phyloP scores from a whole-genome alignment of 2,113 vertebrate species.

The Gymnocephalus cernua region DNA sequence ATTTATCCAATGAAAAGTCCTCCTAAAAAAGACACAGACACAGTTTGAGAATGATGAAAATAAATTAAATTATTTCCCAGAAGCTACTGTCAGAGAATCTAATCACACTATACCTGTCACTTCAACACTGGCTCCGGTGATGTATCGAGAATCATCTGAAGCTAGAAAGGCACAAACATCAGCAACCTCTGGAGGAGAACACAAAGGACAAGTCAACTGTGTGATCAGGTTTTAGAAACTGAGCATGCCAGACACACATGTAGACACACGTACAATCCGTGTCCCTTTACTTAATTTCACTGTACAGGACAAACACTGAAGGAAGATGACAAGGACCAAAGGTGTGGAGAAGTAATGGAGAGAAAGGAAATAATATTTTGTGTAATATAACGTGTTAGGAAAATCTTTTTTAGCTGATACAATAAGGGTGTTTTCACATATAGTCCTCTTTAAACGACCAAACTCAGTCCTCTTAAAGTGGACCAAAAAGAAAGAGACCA shows the following conservation, averaged over 20 bases:
- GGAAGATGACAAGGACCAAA: not conserved
- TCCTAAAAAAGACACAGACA: slow-evolving; percentile 65
- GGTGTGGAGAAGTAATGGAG: not conserved
- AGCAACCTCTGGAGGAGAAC: slow-evolving; percentile 85
- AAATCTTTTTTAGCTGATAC: not conserved
- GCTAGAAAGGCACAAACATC: slow-evolving; percentile 90
- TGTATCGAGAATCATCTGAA: slow-evolving; percentile 90
- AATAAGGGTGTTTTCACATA: too few species aligned
- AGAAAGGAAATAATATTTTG: not conserved
- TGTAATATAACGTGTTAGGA: not conserved
- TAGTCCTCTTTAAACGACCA: too few species aligned
- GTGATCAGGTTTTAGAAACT: not conserved
- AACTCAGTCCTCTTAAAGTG: too few species aligned
- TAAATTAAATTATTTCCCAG: not conserved
- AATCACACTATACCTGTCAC: slow-evolving; percentile 82
- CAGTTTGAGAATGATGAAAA: not conserved
- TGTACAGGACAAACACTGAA: not conserved
- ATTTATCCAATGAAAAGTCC: slow-evolving; percentile 84
- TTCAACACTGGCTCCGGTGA: slow-evolving; percentile 90
- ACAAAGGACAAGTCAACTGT: fast-evolving
- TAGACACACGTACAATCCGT: not conserved
- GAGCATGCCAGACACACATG: not conserved
- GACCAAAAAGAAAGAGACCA: too few species aligned
- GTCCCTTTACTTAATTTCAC: not conserved
- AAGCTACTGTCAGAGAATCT: slow-evolving; percentile 28